Conservation (phyloP, 2,797 vertebrate genomes). For the Micromesistius poutassou region DNA sequence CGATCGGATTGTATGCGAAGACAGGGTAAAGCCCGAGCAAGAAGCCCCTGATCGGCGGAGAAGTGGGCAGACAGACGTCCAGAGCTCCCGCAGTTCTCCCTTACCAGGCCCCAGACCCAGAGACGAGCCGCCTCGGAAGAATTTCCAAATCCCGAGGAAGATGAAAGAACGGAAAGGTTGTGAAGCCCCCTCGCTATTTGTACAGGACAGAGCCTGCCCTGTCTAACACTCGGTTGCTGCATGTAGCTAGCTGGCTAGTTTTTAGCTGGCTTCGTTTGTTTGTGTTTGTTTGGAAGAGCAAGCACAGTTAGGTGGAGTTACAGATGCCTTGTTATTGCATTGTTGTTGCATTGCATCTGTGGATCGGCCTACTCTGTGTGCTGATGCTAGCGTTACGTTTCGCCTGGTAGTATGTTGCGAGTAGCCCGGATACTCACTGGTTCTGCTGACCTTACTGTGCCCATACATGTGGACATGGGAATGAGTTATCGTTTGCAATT, state of each 20-base stretch:
- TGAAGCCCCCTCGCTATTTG: constrained; percentile 14
- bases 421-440: no score
- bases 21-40: constrained; percentile 74
- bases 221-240: constrained; percentile 29
- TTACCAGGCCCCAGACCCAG: constrained; percentile 55
- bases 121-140: constrained; percentile 71
- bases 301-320: not conserved
- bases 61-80: constrained; percentile 58
- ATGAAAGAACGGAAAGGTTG: constrained; percentile 77
- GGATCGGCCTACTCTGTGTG: not conserved
- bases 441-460: no score
- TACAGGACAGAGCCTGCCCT: not conserved
- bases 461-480: no score
- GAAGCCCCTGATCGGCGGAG: constrained; percentile 74
- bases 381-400: no score
- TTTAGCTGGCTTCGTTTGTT: constrained; percentile 8
- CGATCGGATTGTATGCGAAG: constrained; percentile 80
- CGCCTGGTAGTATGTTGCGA: no score
- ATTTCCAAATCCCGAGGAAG: constrained; percentile 79
- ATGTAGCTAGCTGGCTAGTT: constrained; percentile 58
- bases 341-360: no score
- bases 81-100: constrained; percentile 64
- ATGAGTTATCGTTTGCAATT: no score
- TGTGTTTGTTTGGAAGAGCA: not conserved
- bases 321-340: not conserved